Conservation (phyloP, 1,140 invertebrate species). For the Sycophaga agraensis region DNA sequence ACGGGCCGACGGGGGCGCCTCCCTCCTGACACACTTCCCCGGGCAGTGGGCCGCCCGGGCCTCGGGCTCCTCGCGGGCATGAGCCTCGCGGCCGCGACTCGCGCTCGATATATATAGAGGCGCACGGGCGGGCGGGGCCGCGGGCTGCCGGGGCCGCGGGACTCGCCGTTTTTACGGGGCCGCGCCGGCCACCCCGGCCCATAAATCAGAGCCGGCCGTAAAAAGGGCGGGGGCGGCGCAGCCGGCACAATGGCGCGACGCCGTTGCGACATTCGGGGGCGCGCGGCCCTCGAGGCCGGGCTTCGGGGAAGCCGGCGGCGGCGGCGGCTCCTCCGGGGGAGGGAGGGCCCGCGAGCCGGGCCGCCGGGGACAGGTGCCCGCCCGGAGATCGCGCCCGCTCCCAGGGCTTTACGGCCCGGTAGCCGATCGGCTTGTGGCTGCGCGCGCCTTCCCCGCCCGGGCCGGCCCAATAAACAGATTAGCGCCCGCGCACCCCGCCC, state of each 20-base stretch:
- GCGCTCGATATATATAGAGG: not conserved
- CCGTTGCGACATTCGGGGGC: too few relatives aligned
- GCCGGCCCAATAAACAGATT: too few relatives aligned
- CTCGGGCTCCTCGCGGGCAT: not conserved
- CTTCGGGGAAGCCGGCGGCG: conserved; percentile 34
- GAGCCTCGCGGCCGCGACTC: not conserved
- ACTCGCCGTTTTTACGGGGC: not conserved
- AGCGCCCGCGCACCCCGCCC: too few relatives aligned
- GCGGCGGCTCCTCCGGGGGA: conserved; percentile 23
- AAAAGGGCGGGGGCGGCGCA: too few relatives aligned
- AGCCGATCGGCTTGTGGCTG: not conserved
- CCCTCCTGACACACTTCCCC: too few relatives aligned
- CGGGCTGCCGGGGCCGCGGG: not conserved
- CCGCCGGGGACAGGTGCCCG: conserved; percentile 2
- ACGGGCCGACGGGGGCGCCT: too few relatives aligned
- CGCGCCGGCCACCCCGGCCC: conserved; percentile 16
- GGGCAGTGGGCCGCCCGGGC: too few relatives aligned
- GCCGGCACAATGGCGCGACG: too few relatives aligned
- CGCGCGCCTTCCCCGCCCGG: too few relatives aligned
- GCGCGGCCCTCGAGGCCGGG: not conserved
- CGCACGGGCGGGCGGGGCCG: not conserved
- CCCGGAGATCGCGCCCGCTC: not conserved
- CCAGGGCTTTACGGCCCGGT: not conserved
- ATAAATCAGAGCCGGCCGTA: too few relatives aligned
- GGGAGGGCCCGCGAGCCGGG: too few relatives aligned